Evolutionary conservation across 2,113 vertebrate species (phyloP), one percentile per base, ranked within the genome.

Genomic region (Pseudorasbora parva): DNA sequence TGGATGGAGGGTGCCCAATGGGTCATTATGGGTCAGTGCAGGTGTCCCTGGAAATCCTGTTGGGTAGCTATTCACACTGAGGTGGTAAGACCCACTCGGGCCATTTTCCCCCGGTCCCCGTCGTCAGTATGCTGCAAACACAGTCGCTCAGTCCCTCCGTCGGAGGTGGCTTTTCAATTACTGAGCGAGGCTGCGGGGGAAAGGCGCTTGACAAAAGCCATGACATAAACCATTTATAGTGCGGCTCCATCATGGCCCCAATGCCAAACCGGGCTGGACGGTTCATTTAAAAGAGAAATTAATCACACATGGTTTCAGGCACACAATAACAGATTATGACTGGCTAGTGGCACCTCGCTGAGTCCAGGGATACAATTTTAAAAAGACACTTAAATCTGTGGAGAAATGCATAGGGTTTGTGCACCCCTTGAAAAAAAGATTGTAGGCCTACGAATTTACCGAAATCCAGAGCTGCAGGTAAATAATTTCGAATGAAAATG

Each of bases 121-220:
- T 90, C 90, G 85, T 91, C 91, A 92, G 93, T 90, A 93, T 91
- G 79, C 81, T 87, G 87, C 78, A 86, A 93, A 92, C 92, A 90
- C 86, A 85, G 72, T 79, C 86, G 21, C 87, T 89, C 90, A 81
- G 86, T 91, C 92, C 69, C 74, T 82, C 83, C 91, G 88, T 91
- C 88, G 88, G 89, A 92, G 93, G 93, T 92, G 87, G 91, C 87
- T 95, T 96, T 96, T 96, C 94, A 96, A 92, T 95, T 94, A 94
- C 85, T 87, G 81, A 88, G 90, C 43, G 4, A 80, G 80, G 92
- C 95, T 94, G 66, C 78, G 89, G 90, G 89, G 91, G 86, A 89
- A 92, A 88, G 88, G 84, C 69, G 57, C 87, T 86, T 93, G 93
- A 93, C 93, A 92, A 92, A 92, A 92, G 92, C 91, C 90, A 88